Conservation (phyloP, 2,888 invertebrate genomes). For the Phlogophora meticulosa region DNA sequence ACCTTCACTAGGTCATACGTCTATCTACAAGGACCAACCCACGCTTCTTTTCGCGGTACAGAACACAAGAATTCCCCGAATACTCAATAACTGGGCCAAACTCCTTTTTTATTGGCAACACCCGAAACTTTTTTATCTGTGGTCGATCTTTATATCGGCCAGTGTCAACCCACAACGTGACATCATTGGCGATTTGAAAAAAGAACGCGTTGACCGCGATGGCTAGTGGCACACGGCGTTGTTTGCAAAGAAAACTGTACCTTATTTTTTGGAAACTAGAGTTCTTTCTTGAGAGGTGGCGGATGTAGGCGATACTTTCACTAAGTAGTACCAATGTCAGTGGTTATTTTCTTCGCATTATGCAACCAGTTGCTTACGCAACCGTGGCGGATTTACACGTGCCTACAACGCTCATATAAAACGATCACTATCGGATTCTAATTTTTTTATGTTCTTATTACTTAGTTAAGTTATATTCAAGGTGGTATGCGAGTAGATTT, state of each 20-base stretch:
- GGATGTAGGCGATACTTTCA: conserved; percentile 80
- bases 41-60: conserved; percentile 31
- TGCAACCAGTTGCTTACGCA: conserved; percentile 79
- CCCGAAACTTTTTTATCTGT: conserved; percentile 55
- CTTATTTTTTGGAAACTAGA: conserved; percentile 28
- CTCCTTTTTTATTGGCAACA: conserved; percentile 43
- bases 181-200: conserved; percentile 70
- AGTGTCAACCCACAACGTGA: conserved; percentile 67
- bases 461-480: conserved; percentile 41
- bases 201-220: conserved; percentile 73
- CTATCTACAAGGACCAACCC: conserved; percentile 21
- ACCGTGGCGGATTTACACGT: conserved; percentile 69
- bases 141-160: conserved; percentile 60
- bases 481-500: conserved; percentile 29
- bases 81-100: conserved; percentile 32
- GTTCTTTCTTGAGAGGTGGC: conserved; percentile 46
- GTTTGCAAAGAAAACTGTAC: conserved; percentile 40
- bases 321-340: conserved; percentile 89
- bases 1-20: conserved; percentile 36
- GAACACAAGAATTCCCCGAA: conserved; percentile 39
- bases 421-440: conserved; percentile 49
- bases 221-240: conserved; percentile 61
- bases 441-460: conserved; percentile 40
- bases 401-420: conserved; percentile 58
- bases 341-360: conserved; percentile 83